Base-by-base conservation (phyloP, 2,797 vertebrate genomes). In the Phrynocephalus vlangalii region DNA sequence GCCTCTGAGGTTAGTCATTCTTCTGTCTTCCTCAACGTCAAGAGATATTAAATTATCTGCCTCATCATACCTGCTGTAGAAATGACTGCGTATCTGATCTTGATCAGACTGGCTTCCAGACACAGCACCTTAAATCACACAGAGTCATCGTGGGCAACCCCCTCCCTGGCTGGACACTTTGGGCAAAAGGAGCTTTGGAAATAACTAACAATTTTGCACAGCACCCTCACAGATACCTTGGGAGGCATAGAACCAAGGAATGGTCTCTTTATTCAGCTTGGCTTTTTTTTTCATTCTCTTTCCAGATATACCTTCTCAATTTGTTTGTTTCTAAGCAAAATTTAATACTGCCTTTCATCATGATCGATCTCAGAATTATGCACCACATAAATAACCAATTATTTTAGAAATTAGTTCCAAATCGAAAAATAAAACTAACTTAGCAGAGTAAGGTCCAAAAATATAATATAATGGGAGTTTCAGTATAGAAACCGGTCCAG, bases 11-110 rank as follows among this genome's bases (percentile, higher is more conserved):
- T 13, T 66, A n/a, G 76, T 80, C n/a, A 88, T 73, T 60, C n/a
- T 66, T 28, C 22, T 28, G 13, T 82, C 28, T 80, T 20, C 63
- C 26, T 79, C 38, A 44, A 72, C 7, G 15, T 83, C 66, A 66
- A 24, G 15, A 71, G 52, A 60, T 30, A 33, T 33, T 77, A 56
- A 75, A 72, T 73, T 63, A 84, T 75, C 38, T 63, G 16, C 20
- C 60, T 22, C 30, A 48, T 72, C 63, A 84, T 44, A 84, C 44
- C 56, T 38, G 56, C 80, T 85, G 24, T 56, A 73, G 52, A 88
- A 33, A 84, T 48, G 22, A 22, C 24, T 44, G 44, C 15, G 6
- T 60, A 16, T 56, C 10, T 52, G 28, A 44, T 44, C 38, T 3
- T 44, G 38, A 44, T 44, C 38, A 56, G 44, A 38, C 80, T 30